A percentile compares a stretch with the other conserved stretches of the same genome.
These are phyloP conservation scores for Scolopax mira DNA, from an alignment of 2,113 vertebrate species.

Conservation along the genomic window DNA sequence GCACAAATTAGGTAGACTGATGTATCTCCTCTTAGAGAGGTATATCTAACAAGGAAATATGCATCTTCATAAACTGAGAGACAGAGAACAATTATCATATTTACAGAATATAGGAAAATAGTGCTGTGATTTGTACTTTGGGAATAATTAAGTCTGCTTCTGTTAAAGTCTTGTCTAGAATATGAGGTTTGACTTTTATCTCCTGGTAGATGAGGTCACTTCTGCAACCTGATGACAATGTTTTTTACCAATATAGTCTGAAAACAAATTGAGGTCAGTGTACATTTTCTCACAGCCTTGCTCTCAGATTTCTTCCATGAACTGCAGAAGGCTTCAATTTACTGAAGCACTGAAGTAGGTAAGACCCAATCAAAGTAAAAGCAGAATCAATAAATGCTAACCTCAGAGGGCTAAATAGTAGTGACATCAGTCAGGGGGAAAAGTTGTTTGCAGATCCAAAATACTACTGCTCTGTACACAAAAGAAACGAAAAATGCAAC, in stretches of 20 bases:
- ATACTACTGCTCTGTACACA: background rate
- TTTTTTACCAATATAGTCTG: constrained; percentile 71
- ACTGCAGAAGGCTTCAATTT: constrained; percentile 80
- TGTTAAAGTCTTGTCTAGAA: background rate
- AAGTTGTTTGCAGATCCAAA: constrained; percentile 63
- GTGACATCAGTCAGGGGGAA: constrained; percentile 63
- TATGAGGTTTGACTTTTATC: constrained; percentile 47
- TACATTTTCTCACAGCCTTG: constrained; percentile 73
- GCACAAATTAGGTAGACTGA: background rate
- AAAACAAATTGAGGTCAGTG: constrained; percentile 79
- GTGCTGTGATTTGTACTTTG: background rate
- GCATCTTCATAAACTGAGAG: background rate
- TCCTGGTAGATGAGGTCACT: constrained; percentile 51
- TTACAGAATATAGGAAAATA: background rate
- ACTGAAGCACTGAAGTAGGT: constrained; percentile 75
- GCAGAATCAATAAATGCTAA: constrained; percentile 76
- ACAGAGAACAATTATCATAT: background rate
- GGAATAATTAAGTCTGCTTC: background rate
- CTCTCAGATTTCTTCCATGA: constrained; percentile 73
- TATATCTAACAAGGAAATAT: background rate
- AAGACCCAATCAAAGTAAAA: constrained; percentile 81
- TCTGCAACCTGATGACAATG: constrained; percentile 59
- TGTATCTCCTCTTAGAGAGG: background rate
- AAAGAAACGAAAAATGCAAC: constrained; percentile 20
- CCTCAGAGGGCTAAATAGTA: constrained; percentile 70